A percentile compares a stretch with the other conserved stretches of the same genome.
Conservation (phyloP, 2,797 vertebrate species). For the Acipenser oxyrinchus region DNA sequence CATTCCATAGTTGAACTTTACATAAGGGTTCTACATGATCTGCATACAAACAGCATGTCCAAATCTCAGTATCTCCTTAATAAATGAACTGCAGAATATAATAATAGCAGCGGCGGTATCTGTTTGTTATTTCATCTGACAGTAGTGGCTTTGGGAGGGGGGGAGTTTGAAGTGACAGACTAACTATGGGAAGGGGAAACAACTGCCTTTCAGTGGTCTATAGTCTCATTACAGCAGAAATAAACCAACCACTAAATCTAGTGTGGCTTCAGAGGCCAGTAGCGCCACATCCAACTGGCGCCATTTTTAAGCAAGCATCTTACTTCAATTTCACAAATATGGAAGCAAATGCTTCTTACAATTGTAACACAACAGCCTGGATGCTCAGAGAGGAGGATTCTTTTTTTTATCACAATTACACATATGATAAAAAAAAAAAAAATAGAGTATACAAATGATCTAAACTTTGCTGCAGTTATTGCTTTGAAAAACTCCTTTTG, state of each 20-base stretch:
- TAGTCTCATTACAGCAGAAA: slow-evolving; percentile 53
- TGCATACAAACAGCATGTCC: too few relatives aligned
- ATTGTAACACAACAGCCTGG: not conserved
- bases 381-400: not conserved
- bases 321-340: not conserved
- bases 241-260: slow-evolving; percentile 55
- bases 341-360: not conserved
- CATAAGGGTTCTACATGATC: too few relatives aligned
- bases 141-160: too few relatives aligned
- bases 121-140: too few relatives aligned
- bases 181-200: slow-evolving; percentile 30
- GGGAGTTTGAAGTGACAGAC: too few relatives aligned
- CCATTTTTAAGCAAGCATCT: slow-evolving; percentile 31
- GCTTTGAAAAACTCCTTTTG: too few relatives aligned
- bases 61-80: too few relatives aligned
- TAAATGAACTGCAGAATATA: too few relatives aligned
- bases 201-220: slow-evolving; percentile 48
- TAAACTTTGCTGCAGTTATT: too few relatives aligned
- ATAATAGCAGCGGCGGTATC: too few relatives aligned
- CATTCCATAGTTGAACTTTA: too few relatives aligned
- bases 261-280: slow-evolving; percentile 54
- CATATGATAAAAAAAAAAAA: not conserved
- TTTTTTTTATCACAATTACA: not conserved
- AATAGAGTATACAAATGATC: not conserved
- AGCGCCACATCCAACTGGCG: slow-evolving; percentile 44